These are phyloP conservation scores for Cremastobaeus sp. DNA, from an alignment of 2,888 invertebrate species.

Conservation along the genomic window DNA sequence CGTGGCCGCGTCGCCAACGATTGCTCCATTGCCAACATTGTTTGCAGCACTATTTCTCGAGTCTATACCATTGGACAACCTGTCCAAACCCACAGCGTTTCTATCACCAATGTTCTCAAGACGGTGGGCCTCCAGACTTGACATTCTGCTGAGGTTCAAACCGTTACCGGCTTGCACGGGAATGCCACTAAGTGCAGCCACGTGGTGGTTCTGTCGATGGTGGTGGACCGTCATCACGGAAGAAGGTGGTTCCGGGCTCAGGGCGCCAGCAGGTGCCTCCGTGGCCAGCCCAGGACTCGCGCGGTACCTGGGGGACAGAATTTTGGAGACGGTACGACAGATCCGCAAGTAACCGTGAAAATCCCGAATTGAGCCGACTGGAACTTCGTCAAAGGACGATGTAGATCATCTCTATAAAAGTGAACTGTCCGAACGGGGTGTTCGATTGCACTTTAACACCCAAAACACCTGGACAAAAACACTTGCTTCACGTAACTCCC, in stretches of 20 bases:
- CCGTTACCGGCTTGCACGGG: constrained; percentile 71
- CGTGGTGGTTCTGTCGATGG: constrained; percentile 76
- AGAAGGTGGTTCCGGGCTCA: constrained; percentile 71
- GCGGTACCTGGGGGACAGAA: constrained; percentile 75
- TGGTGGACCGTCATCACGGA: constrained; percentile 77
- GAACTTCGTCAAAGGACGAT: constrained; percentile 13
- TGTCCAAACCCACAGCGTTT: constrained; percentile 66
- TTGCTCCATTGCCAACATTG: constrained; percentile 45
- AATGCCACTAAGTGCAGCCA: constrained; percentile 76
- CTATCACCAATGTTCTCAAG: constrained; percentile 68
- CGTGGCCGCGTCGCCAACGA: constrained; percentile 65
- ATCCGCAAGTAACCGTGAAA: constrained; percentile 12
- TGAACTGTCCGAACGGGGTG: background rate
- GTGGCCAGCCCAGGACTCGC: constrained; percentile 75
- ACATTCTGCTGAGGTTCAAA: constrained; percentile 74
- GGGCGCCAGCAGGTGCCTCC: constrained; percentile 74
- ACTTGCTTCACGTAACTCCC: constrained; percentile 12
- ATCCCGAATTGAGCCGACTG: background rate
- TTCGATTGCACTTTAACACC: constrained; percentile 8
- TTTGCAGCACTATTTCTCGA: constrained; percentile 57
- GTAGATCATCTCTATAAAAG: constrained; percentile 11
- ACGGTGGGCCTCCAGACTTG: constrained; percentile 71
- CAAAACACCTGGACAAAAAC: background rate
- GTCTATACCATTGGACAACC: constrained; percentile 70
- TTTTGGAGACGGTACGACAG: constrained; percentile 70